phyloP scores from a whole-genome alignment of 1,140 invertebrate genomes.

The Drosophila carrolli region DNA sequence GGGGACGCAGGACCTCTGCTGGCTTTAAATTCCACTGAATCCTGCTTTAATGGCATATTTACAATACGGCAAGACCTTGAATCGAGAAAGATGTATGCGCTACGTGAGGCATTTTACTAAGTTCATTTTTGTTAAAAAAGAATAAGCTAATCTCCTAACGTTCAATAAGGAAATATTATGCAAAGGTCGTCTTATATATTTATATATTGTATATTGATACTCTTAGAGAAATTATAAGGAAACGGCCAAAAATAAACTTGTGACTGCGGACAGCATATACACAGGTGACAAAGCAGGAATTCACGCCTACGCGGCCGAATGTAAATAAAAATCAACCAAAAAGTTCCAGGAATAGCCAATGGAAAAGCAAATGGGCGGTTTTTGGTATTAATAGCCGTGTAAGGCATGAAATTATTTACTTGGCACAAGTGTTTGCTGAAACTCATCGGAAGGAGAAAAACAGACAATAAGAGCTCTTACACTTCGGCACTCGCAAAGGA shows the following conservation, averaged over 20 bases:
- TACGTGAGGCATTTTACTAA: too few relatives aligned
- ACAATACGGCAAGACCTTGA: not conserved
- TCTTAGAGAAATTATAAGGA: too few relatives aligned
- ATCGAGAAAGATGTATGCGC: not conserved
- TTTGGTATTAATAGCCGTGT: too few relatives aligned
- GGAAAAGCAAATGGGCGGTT: too few relatives aligned
- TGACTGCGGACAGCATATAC: not conserved
- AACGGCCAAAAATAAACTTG: not conserved
- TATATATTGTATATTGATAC: too few relatives aligned
- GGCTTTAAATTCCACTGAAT: conserved; percentile 3
- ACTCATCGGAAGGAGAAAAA: not conserved
- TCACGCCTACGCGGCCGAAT: too few relatives aligned
- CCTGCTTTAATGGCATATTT: conserved; percentile 9
- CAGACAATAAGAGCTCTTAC: not conserved
- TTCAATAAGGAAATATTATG: too few relatives aligned
- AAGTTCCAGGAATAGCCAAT: too few relatives aligned
- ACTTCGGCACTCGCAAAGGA: not conserved
- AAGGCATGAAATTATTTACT: not conserved
- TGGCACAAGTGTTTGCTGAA: not conserved
- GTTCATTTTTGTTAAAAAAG: too few relatives aligned
- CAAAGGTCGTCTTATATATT: too few relatives aligned
- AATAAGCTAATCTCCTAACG: too few relatives aligned
- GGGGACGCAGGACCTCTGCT: not conserved
- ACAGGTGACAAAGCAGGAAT: conserved; percentile 5
- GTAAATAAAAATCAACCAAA: too few relatives aligned